Conservation (phyloP, 2,888 invertebrate species). For the Oligia fasciuncula region DNA sequence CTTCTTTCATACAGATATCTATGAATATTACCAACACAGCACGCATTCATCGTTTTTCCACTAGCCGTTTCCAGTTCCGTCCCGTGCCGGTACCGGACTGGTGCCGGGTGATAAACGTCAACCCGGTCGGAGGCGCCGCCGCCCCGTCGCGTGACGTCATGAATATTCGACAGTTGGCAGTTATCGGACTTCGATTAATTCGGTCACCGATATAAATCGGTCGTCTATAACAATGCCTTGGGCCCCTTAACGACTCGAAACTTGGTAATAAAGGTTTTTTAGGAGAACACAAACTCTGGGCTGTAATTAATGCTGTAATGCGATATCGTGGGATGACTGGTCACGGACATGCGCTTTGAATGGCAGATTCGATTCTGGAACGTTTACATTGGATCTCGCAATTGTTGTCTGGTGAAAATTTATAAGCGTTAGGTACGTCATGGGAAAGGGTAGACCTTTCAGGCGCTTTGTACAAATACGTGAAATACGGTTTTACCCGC, state of each 20-base stretch:
- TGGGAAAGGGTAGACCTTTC: background rate
- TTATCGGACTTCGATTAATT: slow-evolving; percentile 36
- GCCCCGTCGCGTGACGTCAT: background rate
- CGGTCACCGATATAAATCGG: slow-evolving; percentile 18
- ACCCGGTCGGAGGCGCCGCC: background rate
- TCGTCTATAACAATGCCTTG: slow-evolving; percentile 8
- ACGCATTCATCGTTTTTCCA: slow-evolving; percentile 1
- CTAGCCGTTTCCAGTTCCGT: background rate
- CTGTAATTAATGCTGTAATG: background rate
- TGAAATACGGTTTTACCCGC: background rate
- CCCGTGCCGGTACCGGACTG: background rate
- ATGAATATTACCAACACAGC: background rate
- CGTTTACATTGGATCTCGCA: background rate
- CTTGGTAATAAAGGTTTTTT: slow-evolving; percentile 4
- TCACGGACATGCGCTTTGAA: background rate
- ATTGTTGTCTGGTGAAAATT: background rate
- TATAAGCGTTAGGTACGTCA: background rate
- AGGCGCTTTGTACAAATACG: background rate
- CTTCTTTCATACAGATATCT: too few species aligned
- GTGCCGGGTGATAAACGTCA: slow-evolving; percentile 32
- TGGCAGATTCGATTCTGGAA: background rate
- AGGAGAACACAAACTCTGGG: background rate
- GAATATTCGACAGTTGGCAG: slow-evolving; percentile 28
- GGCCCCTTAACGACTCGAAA: background rate
- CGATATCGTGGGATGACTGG: background rate